Evolutionary conservation across 2,113 vertebrate genomes (phyloP).

Genomic region (Astur gentilis): DNA sequence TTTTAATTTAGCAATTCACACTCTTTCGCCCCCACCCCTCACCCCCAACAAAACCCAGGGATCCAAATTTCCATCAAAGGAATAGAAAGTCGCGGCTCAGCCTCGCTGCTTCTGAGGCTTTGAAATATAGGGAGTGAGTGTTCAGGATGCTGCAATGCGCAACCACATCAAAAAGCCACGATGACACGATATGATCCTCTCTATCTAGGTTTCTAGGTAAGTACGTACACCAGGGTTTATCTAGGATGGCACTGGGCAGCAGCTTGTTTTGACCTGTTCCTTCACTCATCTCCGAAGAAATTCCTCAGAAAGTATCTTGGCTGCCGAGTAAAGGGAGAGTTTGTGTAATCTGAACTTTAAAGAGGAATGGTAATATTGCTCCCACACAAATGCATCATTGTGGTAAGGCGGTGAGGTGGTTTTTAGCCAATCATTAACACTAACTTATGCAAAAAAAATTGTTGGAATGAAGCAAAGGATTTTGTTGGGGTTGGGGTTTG

Average conservation of each 20-base stretch:
- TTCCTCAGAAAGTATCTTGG: background rate
- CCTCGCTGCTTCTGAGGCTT: background rate
- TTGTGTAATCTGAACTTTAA: background rate
- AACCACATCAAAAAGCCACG: background rate
- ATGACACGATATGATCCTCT: background rate
- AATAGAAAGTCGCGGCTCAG: background rate
- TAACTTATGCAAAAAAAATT: background rate
- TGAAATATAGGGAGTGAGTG: background rate
- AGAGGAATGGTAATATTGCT: background rate
- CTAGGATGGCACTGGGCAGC: background rate
- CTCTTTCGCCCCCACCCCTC: background rate
- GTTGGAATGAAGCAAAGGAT: background rate
- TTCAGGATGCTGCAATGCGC: background rate
- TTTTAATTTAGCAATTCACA: background rate
- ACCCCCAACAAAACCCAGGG: background rate
- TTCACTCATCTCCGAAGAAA: background rate
- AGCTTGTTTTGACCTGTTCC: constrained; percentile 11
- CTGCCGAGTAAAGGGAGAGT: background rate
- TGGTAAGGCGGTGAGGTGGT: background rate
- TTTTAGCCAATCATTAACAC: background rate
- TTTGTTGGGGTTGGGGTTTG: background rate
- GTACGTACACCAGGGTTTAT: background rate
- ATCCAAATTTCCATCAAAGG: background rate
- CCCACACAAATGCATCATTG: background rate
- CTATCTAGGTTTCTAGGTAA: background rate